Base-by-base conservation (phyloP, 1,140 invertebrate genomes). In the Caenorhabditis latens region DNA sequence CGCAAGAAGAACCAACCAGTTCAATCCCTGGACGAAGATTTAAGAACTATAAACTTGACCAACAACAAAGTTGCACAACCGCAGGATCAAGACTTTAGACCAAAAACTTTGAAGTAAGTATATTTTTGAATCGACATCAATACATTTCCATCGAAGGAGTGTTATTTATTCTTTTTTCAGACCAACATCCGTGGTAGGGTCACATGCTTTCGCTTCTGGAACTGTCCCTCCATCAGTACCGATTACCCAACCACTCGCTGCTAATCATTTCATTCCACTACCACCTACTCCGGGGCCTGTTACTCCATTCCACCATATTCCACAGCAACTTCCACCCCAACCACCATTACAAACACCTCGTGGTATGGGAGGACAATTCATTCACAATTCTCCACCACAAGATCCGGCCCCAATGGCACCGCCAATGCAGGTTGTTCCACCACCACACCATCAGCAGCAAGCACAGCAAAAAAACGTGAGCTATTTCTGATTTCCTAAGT, bases 171-270 rank as follows among this genome's bases (percentile, higher is more conserved):
- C 16, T 3, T 65, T 46, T 46, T 48, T 71, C 43, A 79, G 71
- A 40, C 71, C 85, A 32, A 86, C 85, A 19, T 42, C 53, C 9
- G 55, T 83, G 46, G 43, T 71, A 4, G 85, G 85, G 11, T 58
- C 55, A 21, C 85, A 86, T 65, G 85, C 85, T 2, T 86, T 86
- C n/a, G 85, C 85, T 7, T 21, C 71, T 46, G 65, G 40, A n/a
- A 7, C 19, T 14, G 58, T 42, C 4, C 2, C 83, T 24, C 79
- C 48, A 57, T 0, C 50, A 0, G 46, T 53, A 55, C 83, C 83
- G 32, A 58, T 43, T 13, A 21, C 24, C 14, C 32, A 53, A 61
- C 32, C 83, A 24, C 4, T 14, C 24, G 65, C 9, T 46, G 40
- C 16, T 3, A 11, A 46, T 58, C 83, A 46, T 19, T 84, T 84